phyloP scores from a whole-genome alignment of 2,888 invertebrate species.

The Sinelater perroti region DNA sequence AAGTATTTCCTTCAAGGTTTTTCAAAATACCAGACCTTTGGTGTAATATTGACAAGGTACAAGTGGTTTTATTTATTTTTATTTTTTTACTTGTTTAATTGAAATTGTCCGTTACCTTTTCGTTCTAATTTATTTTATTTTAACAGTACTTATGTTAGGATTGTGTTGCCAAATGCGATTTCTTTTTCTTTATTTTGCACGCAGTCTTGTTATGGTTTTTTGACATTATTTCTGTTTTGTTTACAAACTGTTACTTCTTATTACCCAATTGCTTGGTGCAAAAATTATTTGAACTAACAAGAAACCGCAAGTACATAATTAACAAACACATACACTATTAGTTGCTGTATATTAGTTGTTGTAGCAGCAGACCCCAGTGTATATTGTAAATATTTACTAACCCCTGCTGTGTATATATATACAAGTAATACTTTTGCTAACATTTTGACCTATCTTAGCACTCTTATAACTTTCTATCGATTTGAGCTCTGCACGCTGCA shows the following conservation, averaged over 20 bases:
- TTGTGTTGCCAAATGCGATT: conserved; percentile 35
- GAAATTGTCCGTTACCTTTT: conserved; percentile 24
- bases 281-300: conserved; percentile 23
- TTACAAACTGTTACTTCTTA: conserved; percentile 26
- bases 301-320: conserved; percentile 27
- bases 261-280: conserved; percentile 26
- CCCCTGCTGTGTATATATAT: conserved; percentile 39
- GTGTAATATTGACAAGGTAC: conserved; percentile 12
- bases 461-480: conserved; percentile 39
- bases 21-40: conserved; percentile 20
- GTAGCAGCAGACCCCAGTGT: conserved; percentile 31
- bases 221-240: conserved; percentile 36
- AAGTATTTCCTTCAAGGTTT: not conserved
- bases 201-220: conserved; percentile 36
- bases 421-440: conserved; percentile 36
- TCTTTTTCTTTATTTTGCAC: conserved; percentile 29
- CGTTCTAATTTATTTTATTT: conserved; percentile 15
- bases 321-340: conserved; percentile 36
- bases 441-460: conserved; percentile 38
- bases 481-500: conserved; percentile 37
- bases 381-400: conserved; percentile 37
- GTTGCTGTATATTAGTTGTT: conserved; percentile 35
- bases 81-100: conserved; percentile 1
- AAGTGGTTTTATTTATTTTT: not conserved
- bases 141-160: conserved; percentile 30